Conservation (phyloP, 2,113 vertebrate genomes). For the Myiozetetes cayanensis region DNA sequence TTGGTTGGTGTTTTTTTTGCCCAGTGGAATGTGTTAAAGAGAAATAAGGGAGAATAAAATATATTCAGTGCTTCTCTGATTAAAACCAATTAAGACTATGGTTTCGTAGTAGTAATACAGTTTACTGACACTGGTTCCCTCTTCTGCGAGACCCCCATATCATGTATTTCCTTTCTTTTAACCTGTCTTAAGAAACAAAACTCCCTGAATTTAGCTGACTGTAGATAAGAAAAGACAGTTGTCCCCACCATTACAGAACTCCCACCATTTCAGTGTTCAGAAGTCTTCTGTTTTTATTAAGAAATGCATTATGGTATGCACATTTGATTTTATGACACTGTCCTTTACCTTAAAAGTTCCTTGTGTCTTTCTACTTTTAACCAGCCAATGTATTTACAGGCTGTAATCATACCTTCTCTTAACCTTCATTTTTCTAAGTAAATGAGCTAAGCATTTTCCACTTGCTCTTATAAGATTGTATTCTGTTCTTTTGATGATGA, state of each 20-base stretch:
- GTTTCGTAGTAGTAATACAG: not conserved
- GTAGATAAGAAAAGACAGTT: not conserved
- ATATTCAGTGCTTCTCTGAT: not conserved
- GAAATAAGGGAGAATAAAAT: not conserved
- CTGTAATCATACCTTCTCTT: not conserved
- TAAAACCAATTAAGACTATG: not conserved
- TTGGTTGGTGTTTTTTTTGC: accelerated
- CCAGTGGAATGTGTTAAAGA: not conserved
- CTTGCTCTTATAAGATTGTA: not conserved
- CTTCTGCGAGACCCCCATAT: not conserved
- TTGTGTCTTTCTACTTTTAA: not conserved
- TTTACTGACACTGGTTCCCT: not conserved
- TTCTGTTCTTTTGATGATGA: not conserved
- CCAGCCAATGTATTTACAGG: not conserved
- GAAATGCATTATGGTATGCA: not conserved
- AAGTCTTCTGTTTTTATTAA: not conserved
- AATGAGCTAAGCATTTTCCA: not conserved
- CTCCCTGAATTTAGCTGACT: not conserved
- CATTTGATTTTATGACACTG: not conserved
- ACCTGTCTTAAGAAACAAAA: not conserved
- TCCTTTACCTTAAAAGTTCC: not conserved
- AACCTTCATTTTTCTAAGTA: not conserved
- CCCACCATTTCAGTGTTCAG: not conserved
- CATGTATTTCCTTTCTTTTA: not conserved
- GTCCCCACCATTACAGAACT: not conserved